phyloP scores from a whole-genome alignment of 1,140 invertebrate genomes.

The Steinernema feltiae region DNA sequence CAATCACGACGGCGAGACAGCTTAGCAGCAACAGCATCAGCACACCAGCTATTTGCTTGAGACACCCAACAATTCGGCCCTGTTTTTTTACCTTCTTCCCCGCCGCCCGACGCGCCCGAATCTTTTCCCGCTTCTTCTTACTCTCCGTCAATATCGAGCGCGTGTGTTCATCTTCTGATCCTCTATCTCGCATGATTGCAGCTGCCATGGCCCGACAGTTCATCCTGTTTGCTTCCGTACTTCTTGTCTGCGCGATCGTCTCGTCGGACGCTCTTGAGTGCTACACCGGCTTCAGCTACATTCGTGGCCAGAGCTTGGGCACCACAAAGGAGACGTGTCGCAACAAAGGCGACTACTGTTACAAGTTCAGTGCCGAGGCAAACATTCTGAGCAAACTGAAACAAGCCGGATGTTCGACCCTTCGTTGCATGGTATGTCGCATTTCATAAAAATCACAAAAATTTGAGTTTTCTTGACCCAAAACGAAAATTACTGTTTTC shows the following conservation, averaged over 20 bases:
- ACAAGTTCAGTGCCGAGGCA: not conserved
- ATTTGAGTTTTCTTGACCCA: no score
- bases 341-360: constrained; percentile 7
- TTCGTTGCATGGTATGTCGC: not conserved
- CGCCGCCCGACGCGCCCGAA: not conserved
- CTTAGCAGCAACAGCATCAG: no score
- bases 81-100: not conserved
- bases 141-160: no score
- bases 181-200: not conserved
- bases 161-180: no score
- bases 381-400: not conserved
- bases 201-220: not conserved
- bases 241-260: not conserved
- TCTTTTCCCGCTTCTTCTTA: no score
- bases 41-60: no score
- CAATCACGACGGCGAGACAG: no score
- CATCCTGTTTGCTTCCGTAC: not conserved
- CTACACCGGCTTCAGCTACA: constrained; percentile 1
- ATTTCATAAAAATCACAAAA: no score
- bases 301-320: not conserved
- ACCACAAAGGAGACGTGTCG: constrained; percentile 7
- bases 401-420: not conserved
- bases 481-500: not conserved
- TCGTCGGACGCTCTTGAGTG: not conserved
- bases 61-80: not conserved